Conservation (phyloP, 2,888 invertebrate species). For the Torymus texanus region DNA sequence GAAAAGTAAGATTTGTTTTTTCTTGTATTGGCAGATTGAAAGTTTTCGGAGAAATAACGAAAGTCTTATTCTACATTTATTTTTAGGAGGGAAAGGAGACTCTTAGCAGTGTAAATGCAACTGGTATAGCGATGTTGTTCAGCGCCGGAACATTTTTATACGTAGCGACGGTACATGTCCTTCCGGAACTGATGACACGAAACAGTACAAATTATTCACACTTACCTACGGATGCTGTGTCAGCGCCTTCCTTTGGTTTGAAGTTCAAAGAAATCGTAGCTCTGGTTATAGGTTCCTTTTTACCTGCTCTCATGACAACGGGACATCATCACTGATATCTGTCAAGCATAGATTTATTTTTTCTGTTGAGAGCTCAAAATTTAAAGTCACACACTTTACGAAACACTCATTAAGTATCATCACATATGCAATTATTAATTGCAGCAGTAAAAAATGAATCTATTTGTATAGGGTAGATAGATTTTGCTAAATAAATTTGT, state of each 20-base stretch:
- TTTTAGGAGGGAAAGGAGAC: slow-evolving; percentile 92
- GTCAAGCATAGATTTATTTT: slow-evolving; percentile 1
- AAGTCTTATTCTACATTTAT: neutral
- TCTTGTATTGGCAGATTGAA: too few species aligned
- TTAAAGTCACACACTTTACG: neutral
- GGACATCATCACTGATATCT: slow-evolving; percentile 86
- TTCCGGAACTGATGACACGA: slow-evolving; percentile 91
- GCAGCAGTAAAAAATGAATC: neutral
- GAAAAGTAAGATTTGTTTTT: slow-evolving; percentile 76
- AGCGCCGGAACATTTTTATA: slow-evolving; percentile 99
- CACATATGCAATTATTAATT: slow-evolving; percentile 11
- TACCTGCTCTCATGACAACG: slow-evolving; percentile 92
- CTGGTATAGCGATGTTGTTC: slow-evolving; percentile 98
- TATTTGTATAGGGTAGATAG: slow-evolving; percentile 19
- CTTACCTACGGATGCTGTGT: slow-evolving; percentile 72
- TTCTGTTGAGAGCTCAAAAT: slow-evolving; percentile 3
- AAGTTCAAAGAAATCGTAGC: slow-evolving; percentile 87
- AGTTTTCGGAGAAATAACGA: too few species aligned
- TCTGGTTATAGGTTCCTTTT: slow-evolving; percentile 89
- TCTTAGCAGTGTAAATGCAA: slow-evolving; percentile 91
- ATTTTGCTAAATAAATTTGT: slow-evolving; percentile 32
- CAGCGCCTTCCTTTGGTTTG: slow-evolving; percentile 77
- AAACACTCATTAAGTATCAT: neutral
- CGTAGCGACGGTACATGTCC: slow-evolving; percentile 98
- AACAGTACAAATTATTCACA: slow-evolving; percentile 74